Evolutionary conservation across 2,888 invertebrate genomes (phyloP), one percentile per base, ranked within the genome.

Genomic region (Ichneumoninae sp.): DNA sequence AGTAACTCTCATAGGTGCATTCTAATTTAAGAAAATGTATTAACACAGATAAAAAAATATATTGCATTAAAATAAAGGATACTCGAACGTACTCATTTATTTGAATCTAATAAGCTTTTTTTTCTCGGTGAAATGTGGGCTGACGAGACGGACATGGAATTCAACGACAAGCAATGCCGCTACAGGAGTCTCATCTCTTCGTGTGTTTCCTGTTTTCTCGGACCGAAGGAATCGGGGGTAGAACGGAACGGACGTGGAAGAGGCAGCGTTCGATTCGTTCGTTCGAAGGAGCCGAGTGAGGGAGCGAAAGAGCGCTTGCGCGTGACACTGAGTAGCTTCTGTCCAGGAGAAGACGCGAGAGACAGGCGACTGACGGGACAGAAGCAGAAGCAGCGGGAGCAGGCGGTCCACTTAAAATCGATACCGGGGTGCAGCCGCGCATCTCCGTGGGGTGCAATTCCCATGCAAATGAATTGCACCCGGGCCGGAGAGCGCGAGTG

Each of bases 351-450:
- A 91, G 93, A 93, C 90, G 91, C 80, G 80, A 82, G 80, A 93
- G 92, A 93, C 91, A 89, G 90, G 89, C 90, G 90, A 90, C 92
- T 93, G 93, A 93, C 91, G 92, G 91, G 91, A 92, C 91, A 92
- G 86, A 68, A 77, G 82, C 72, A 76, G 74, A 66, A 76, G 78
- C 66, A 68, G 84, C 84, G 78, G 84, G 74, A 75, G 81, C 84
- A 82, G 90, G 89, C 90, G 91, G 93, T 92, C 93, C 93, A 92
- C 91, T 93, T 92, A 93, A 92, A 92, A 93, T 93, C 93, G 92
- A 93, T 93, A 93, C 91, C 90, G 88, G 88, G 90, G 88, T 91
- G 91, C 91, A 91, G 90, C 90, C 90, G 88, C 85, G 86, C 82
- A 82, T 89, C 90, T 91, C 89, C 90, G 89, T 87, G 87, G 92